Percentiles rank a stretch among this genome's conserved stretches.
phyloP scores from a whole-genome alignment of 2,113 vertebrate genomes.

The Ochotona curzoniae region DNA sequence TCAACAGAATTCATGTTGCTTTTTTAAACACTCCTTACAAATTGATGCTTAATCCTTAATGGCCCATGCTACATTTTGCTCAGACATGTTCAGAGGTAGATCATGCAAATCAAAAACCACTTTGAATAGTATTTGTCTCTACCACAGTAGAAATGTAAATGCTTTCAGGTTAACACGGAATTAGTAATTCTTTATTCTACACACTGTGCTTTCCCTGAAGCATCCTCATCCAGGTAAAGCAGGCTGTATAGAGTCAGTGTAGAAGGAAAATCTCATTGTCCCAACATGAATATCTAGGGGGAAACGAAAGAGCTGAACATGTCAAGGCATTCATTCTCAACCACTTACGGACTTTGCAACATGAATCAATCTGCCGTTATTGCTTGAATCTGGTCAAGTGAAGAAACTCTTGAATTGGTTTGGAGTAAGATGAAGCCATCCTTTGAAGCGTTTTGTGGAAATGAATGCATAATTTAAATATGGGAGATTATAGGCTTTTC shows the following conservation, averaged over 20 bases:
- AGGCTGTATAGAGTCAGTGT: neutral
- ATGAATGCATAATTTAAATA: constrained; percentile 7
- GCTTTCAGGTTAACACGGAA: neutral
- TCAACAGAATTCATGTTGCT: too few relatives aligned
- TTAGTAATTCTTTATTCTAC: constrained; percentile 15
- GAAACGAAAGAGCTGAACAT: neutral
- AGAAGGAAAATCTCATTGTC: neutral
- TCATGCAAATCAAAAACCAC: too few relatives aligned
- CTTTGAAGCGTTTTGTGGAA: constrained; percentile 4
- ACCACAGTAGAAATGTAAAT: too few relatives aligned
- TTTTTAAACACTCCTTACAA: too few relatives aligned
- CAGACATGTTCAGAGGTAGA: too few relatives aligned
- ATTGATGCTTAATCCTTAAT: too few relatives aligned
- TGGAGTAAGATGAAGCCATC: constrained; percentile 7
- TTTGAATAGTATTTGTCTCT: too few relatives aligned
- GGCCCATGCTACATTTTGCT: too few relatives aligned
- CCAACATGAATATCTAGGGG: neutral
- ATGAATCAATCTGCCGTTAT: neutral
- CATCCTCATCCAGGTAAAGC: neutral
- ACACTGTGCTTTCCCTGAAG: too few relatives aligned
- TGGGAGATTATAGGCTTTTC: neutral
- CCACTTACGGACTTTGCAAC: neutral
- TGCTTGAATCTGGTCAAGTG: neutral
- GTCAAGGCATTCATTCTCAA: constrained; percentile 41
- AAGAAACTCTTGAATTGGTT: neutral